Conservation (phyloP, 1,140 invertebrate genomes). For the Planococcus citri region DNA sequence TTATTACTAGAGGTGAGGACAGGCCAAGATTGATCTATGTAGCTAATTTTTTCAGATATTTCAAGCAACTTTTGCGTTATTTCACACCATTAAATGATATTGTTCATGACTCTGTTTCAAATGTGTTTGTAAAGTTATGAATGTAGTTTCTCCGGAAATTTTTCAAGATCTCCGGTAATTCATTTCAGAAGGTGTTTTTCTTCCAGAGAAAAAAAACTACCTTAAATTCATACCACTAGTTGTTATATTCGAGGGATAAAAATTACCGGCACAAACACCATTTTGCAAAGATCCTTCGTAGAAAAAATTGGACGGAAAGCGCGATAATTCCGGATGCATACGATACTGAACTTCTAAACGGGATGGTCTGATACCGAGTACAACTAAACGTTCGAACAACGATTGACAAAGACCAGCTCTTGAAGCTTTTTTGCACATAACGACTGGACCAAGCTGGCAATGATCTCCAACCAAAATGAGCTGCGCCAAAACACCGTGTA, state of each 20-base stretch:
- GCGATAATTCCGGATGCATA: slow-evolving; percentile 94
- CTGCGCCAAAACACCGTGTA: slow-evolving; percentile 36
- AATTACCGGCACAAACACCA: slow-evolving; percentile 76
- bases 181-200: no score
- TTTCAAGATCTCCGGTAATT: no score
- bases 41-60: no score
- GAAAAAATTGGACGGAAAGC: slow-evolving; percentile 99
- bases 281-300: slow-evolving; percentile 98
- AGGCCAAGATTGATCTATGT: no score
- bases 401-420: slow-evolving; percentile 93
- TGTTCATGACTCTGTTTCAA: no score
- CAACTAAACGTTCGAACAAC: slow-evolving; percentile 92
- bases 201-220: no score
- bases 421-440: slow-evolving; percentile 99
- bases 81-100: no score
- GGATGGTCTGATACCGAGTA: slow-evolving; percentile 89
- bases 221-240: no score
- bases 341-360: slow-evolving; percentile 96
- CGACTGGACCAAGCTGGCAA: slow-evolving; percentile 94
- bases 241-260: not conserved
- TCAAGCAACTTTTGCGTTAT: no score
- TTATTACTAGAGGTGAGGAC: no score
- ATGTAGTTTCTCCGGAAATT: not conserved
- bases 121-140: no score
- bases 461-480: slow-evolving; percentile 96